These are phyloP conservation scores for Pseudomugil gertrudae DNA, from an alignment of 2,797 vertebrate genomes.

Conservation along the genomic window DNA sequence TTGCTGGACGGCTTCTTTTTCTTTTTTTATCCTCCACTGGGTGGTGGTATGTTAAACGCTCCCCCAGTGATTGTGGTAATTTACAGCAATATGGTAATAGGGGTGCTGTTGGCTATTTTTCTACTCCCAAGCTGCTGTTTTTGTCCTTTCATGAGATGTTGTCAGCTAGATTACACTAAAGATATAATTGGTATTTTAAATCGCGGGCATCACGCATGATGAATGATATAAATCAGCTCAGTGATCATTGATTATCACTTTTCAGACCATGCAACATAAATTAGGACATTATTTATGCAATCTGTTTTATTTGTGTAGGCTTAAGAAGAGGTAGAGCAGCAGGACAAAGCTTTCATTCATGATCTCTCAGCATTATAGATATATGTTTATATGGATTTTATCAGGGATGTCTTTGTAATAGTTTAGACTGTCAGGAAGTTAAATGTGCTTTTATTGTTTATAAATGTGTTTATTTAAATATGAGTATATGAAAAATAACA, in stretches of 20 bases:
- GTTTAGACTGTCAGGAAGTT: not conserved
- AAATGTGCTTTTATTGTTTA: not conserved
- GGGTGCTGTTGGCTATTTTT: constrained; percentile 70
- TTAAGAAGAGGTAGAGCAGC: constrained; percentile 29
- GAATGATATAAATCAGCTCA: constrained; percentile 65
- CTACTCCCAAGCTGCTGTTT: constrained; percentile 55
- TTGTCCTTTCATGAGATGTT: constrained; percentile 65
- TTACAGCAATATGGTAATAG: constrained; percentile 79
- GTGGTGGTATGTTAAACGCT: constrained; percentile 77
- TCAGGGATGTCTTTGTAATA: constrained; percentile 10
- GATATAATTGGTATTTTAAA: constrained; percentile 72
- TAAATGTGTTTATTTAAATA: not conserved
- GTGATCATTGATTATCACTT: constrained; percentile 70
- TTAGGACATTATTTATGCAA: constrained; percentile 41
- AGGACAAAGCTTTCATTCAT: not conserved
- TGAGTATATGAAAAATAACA: not conserved
- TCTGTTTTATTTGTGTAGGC: constrained; percentile 49
- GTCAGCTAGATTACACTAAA: constrained; percentile 67
- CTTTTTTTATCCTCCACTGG: constrained; percentile 40
- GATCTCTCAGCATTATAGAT: not conserved
- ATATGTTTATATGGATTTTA: not conserved
- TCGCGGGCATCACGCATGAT: constrained; percentile 56
- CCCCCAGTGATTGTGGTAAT: constrained; percentile 75
- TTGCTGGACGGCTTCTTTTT: constrained; percentile 38
- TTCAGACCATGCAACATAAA: constrained; percentile 57